A percentile compares a stretch with the other conserved stretches of the same genome.
These are phyloP conservation scores for Listronotus bonariensis DNA, from an alignment of 1,140 invertebrate genomes.

Conservation along the genomic window DNA sequence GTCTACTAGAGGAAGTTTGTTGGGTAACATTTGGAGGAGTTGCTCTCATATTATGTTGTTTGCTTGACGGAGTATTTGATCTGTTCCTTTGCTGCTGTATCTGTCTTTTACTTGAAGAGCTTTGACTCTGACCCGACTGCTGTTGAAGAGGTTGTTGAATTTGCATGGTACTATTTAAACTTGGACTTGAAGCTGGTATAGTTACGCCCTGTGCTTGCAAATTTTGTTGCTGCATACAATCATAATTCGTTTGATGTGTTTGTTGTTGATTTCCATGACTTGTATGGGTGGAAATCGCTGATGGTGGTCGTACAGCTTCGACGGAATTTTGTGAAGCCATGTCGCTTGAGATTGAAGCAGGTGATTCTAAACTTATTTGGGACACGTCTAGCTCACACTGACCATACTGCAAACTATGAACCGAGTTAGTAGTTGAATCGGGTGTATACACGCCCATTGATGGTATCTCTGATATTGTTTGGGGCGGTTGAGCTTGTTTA, in stretches of 20 bases:
- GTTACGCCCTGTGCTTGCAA: conserved; percentile 57
- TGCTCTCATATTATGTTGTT: conserved; percentile 47
- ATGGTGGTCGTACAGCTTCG: conserved; percentile 64
- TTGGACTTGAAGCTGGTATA: conserved; percentile 51
- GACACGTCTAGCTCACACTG: conserved; percentile 82
- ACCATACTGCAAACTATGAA: conserved; percentile 79
- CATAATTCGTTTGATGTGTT: conserved; percentile 59
- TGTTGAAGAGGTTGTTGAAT: conserved; percentile 40
- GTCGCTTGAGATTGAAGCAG: conserved; percentile 84
- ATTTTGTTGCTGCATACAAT: conserved; percentile 64
- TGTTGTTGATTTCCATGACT: conserved; percentile 57
- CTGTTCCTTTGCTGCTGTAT: conserved; percentile 51
- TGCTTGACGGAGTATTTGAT: conserved; percentile 50
- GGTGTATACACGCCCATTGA: conserved; percentile 84
- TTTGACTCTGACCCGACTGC: conserved; percentile 41
- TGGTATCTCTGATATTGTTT: conserved; percentile 66
- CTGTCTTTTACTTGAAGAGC: conserved; percentile 49
- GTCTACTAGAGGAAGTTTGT: conserved; percentile 46
- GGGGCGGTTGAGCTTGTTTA: conserved; percentile 62
- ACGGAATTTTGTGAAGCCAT: conserved; percentile 77
- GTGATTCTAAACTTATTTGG: conserved; percentile 83
- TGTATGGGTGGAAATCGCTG: conserved; percentile 58
- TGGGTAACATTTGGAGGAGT: conserved; percentile 48
- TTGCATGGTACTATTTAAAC: conserved; percentile 45
- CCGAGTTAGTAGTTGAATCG: conserved; percentile 83